Base-by-base conservation (phyloP, 2,113 vertebrate genomes). In the Gnathonemus echidnorhynchus region DNA sequence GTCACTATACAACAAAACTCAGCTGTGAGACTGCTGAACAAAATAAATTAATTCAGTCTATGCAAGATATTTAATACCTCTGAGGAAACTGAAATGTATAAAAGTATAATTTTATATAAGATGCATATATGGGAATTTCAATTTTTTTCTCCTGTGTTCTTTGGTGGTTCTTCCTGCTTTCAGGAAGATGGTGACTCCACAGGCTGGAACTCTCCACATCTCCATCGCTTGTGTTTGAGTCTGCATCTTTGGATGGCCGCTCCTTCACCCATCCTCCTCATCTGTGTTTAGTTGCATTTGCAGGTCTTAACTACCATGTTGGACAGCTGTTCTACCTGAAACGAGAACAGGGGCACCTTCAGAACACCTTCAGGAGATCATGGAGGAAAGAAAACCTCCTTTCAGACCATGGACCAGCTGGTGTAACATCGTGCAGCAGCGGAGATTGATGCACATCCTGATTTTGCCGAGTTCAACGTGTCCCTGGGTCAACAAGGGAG, bases 291-390 rank as follows among this genome's bases (percentile, higher is more conserved):
- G 96, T 97, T 97, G 93, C 97, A 98, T 91, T 97, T 97, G 95
- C 97, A 98, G 90, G 96, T 97, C 91, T 95, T 97, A 90, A 98
- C 97, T 6, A 97, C 95, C 97, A 98, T 98, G 92, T 98, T 97
- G 92, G 97, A 97, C 86, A 98, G 93, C 94, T 97, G 96, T 92
- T 98, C 97, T 94, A 98, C 97, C 96, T 96, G 91, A 19, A 87
- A 62, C 42, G 5, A 48, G 62, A 80, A 80, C 17, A 87, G 49
- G 86, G 77, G n/a, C 50, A 77, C 35, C 70, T 74, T 74, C 31
- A 90, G 5, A 46, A 88, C 6, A 21, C 35, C 27, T 66, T 83
- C 21, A 31, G 0, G 5, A 11, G 8, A 15, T 89, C n/a, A 27
- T 31, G 19, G 17, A 46, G 52, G 39, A 84, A 13, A 48, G 31